These are phyloP conservation scores for Drosophila antonietae DNA, from an alignment of 2,888 invertebrate species.

Conservation along the genomic window DNA sequence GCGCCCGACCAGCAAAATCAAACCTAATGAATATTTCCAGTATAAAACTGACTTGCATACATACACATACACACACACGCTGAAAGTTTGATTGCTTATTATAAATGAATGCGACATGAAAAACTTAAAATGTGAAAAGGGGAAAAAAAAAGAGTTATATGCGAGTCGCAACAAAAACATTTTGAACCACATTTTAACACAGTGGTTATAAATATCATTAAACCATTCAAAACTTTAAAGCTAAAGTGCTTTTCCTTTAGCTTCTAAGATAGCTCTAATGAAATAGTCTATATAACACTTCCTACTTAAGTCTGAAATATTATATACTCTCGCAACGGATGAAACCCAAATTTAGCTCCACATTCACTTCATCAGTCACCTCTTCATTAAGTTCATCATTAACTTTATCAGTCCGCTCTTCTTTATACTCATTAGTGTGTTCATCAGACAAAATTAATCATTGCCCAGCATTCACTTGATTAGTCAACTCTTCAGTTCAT, in stretches of 20 bases:
- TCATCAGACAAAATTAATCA: too few relatives aligned
- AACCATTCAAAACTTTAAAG: background rate
- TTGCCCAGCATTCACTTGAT: too few relatives aligned
- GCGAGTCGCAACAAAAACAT: background rate
- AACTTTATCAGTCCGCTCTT: too few relatives aligned
- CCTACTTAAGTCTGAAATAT: too few relatives aligned
- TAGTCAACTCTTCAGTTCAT: background rate
- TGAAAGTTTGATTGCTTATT: slow-evolving; percentile 30
- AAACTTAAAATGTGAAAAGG: slow-evolving; percentile 28
- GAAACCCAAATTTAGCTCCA: too few relatives aligned
- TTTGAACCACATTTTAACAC: background rate
- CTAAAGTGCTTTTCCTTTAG: background rate
- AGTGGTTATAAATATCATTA: background rate
- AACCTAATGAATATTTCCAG: slow-evolving; percentile 18
- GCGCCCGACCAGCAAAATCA: background rate
- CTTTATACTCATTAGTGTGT: too few relatives aligned
- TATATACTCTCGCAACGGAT: too few relatives aligned
- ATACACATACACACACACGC: background rate
- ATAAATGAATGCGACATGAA: slow-evolving; percentile 33
- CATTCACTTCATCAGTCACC: background rate
- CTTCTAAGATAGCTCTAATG: too few relatives aligned
- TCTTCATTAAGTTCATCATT: background rate
- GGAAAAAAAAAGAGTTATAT: background rate
- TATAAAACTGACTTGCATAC: background rate
- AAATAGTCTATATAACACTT: too few relatives aligned